phyloP scores from a whole-genome alignment of 2,888 invertebrate species.

The Pocota personata region DNA sequence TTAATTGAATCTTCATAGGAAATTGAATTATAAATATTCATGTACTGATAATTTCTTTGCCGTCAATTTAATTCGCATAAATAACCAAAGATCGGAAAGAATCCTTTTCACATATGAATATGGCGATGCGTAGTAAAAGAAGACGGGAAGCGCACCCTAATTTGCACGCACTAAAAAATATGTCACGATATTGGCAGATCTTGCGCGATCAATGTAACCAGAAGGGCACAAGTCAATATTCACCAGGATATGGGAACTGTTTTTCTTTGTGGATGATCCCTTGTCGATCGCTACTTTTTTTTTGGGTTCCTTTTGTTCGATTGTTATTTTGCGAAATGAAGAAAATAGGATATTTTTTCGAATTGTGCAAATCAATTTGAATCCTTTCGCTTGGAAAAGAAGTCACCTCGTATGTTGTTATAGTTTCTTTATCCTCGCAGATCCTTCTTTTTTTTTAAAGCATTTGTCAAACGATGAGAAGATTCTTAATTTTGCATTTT shows the following conservation, averaged over 20 bases:
- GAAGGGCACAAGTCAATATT: constrained; percentile 30
- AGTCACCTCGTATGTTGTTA: constrained; percentile 63
- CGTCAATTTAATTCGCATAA: constrained; percentile 72
- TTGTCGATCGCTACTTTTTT: constrained; percentile 28
- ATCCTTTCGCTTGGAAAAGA: constrained; percentile 74
- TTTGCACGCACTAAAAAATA: constrained; percentile 44
- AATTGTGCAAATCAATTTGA: constrained; percentile 71
- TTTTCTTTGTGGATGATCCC: constrained; percentile 39
- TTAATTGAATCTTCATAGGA: constrained; percentile 63
- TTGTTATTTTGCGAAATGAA: constrained; percentile 64
- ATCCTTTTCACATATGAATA: background rate
- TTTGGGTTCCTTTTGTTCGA: constrained; percentile 51
- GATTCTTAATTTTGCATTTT: constrained; percentile 71
- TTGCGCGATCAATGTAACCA: constrained; percentile 16
- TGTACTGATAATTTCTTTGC: constrained; percentile 24
- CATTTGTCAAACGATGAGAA: constrained; percentile 66
- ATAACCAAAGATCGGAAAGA: constrained; percentile 47
- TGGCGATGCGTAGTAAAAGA: background rate
- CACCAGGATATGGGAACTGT: constrained; percentile 52
- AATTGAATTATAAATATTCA: constrained; percentile 56
- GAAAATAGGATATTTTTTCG: constrained; percentile 56
- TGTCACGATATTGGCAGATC: constrained; percentile 50
- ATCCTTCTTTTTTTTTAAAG: constrained; percentile 39
- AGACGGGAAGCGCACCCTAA: constrained; percentile 52
- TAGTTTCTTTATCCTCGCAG: constrained; percentile 49